phyloP scores from a whole-genome alignment of 2,888 invertebrate species.

The Papilio elwesi region DNA sequence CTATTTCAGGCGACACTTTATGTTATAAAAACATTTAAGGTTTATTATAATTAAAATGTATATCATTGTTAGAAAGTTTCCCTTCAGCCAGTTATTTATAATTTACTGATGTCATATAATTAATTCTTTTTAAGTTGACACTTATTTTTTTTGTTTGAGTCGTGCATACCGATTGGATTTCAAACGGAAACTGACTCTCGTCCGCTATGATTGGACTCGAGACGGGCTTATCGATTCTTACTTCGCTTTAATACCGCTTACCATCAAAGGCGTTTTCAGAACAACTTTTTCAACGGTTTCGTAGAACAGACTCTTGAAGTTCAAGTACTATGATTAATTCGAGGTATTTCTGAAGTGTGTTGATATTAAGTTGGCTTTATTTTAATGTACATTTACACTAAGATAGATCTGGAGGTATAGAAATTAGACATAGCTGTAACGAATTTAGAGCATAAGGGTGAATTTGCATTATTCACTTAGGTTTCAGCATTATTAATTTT shows the following conservation, averaged over 20 bases:
- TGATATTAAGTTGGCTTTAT: neutral
- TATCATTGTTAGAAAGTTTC: neutral
- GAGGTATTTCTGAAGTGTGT: slow-evolving; percentile 12
- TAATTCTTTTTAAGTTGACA: slow-evolving; percentile 1
- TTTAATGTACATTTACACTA: too few species aligned
- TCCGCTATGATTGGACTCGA: slow-evolving; percentile 18
- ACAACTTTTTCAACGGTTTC: slow-evolving; percentile 29
- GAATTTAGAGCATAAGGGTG: too few species aligned
- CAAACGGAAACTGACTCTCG: slow-evolving; percentile 6
- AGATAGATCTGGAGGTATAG: too few species aligned
- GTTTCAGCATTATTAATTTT: too few species aligned
- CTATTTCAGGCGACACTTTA: too few species aligned
- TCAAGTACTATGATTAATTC: slow-evolving; percentile 13
- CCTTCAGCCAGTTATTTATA: neutral
- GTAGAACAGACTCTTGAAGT: slow-evolving; percentile 10
- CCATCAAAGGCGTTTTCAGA: slow-evolving; percentile 29
- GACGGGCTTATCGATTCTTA: slow-evolving; percentile 32
- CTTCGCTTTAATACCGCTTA: slow-evolving; percentile 29
- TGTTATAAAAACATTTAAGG: too few species aligned
- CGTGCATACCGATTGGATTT: slow-evolving; percentile 14
- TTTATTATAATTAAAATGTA: too few species aligned
- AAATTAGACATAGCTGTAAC: neutral
- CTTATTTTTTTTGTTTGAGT: neutral
- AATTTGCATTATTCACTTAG: too few species aligned
- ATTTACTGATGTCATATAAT: neutral